Base-by-base conservation (phyloP, 2,888 invertebrate genomes). In the Hyles lineata region DNA sequence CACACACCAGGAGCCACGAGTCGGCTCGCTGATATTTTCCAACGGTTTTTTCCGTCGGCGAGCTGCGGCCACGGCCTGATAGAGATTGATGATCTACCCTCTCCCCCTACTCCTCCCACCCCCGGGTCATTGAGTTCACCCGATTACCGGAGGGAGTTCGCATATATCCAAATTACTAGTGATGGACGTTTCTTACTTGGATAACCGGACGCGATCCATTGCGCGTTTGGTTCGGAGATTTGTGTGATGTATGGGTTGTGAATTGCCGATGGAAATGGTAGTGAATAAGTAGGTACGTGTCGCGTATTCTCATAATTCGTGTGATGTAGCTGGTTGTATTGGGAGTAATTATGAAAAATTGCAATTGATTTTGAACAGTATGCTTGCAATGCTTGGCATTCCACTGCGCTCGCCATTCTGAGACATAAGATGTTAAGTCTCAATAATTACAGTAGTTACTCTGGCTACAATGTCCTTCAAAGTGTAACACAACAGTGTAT, bases 111-210 rank as follows among this genome's bases (percentile, higher is more conserved):
- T 35, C 80, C 75, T 83, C 75, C 84, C 77, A 82, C 81, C 78
- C 85, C 83, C 88, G 88, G 89, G 89, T 89, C 90, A 89, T 89
- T 88, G 90, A 84, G 90, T 90, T 89, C 87, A 87, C 88, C 86
- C 91, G 92, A 90, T 92, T 92, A 92, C 87, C 84, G 84, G 85
- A 89, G 87, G 90, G 92, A 89, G 89, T 89, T 90, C 92, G 91
- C 92, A 93, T 93, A 92, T 92, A 94, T 93, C 92, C 94, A 94
- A 94, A 94, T 94, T 94, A 93, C 89, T 80, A 83, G 80, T 92
- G 93, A 94, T 91, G 90, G 93, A 93, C 93, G 92, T 91, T 92
- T 90, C 92, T 93, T 92, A 90, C 85, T 72, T 73, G 74, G 76
- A 71, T 83, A 76, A 76, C 74, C 11, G 32, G 62, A 52, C 23